phyloP scores from a whole-genome alignment of 92 coral and sea anemone species.

The Heteractis magnifica region DNA sequence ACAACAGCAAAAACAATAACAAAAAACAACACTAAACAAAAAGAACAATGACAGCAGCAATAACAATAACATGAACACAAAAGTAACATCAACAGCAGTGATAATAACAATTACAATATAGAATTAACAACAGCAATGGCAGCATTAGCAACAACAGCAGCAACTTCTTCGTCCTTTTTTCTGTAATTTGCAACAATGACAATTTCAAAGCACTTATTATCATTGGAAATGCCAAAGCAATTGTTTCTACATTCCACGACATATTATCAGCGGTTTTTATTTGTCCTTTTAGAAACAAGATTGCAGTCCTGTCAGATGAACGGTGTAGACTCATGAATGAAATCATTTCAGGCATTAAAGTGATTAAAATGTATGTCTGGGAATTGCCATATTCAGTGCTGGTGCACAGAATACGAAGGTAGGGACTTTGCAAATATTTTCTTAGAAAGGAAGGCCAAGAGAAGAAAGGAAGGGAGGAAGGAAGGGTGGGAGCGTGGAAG shows the following conservation, averaged over 20 bases:
- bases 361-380: conserved; percentile 90
- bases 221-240: too few species aligned
- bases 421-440: neutral
- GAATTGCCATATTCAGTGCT: conserved; percentile 69
- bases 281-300: conserved; percentile 54
- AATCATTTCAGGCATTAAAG: conserved; percentile 74
- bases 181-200: too few species aligned
- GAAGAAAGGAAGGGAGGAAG: neutral
- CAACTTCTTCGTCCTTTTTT: neutral
- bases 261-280: too few species aligned
- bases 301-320: conserved; percentile 77
- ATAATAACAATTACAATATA: neutral
- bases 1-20: neutral
- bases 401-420: conserved; percentile 72
- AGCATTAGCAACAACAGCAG: neutral
- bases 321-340: conserved; percentile 83
- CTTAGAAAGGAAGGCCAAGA: too few species aligned
- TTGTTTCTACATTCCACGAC: too few species aligned
- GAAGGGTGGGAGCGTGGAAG: too few species aligned
- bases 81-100: neutral
- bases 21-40: neutral
- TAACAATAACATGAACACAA: neutral
- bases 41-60: neutral
- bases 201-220: too few species aligned
- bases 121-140: neutral